phyloP scores from a whole-genome alignment of 2,113 vertebrate species.

The Oxyura jamaicensis region DNA sequence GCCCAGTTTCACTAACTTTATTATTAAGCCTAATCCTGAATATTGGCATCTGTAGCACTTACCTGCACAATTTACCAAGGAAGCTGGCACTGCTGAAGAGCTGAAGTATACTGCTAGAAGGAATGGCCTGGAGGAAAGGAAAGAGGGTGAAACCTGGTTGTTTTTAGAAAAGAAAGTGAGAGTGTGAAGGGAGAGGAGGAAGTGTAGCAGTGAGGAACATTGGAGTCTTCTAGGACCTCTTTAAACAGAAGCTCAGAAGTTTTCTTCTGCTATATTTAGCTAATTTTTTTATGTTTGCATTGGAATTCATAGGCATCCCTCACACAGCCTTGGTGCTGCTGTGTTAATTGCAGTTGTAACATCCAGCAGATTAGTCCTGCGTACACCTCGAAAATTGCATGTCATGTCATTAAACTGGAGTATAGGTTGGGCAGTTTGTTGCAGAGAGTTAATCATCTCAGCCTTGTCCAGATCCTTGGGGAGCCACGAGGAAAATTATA shows the following conservation, averaged over 20 bases:
- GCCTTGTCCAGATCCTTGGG: background rate
- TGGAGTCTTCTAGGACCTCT: background rate
- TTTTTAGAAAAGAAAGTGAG: background rate
- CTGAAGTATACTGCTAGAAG: background rate
- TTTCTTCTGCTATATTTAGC: background rate
- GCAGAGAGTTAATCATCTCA: background rate
- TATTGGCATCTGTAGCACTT: background rate
- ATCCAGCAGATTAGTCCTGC: background rate
- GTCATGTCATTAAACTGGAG: background rate
- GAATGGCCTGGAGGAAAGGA: background rate
- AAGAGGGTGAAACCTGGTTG: background rate
- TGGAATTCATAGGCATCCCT: slow-evolving; percentile 13
- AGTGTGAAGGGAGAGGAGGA: background rate
- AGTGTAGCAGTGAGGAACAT: background rate
- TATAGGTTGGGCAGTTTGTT: slow-evolving; percentile 25
- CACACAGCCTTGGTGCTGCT: background rate
- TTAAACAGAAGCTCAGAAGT: background rate
- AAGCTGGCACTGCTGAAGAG: background rate
- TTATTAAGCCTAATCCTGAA: background rate
- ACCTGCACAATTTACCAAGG: background rate
- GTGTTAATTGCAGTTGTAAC: slow-evolving; percentile 29
- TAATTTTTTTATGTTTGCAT: background rate
- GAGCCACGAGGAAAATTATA: background rate
- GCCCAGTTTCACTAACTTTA: background rate
- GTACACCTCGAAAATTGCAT: slow-evolving; percentile 16